Base-by-base conservation (phyloP, 2,888 invertebrate genomes). In the Spodoptera littoralis region DNA sequence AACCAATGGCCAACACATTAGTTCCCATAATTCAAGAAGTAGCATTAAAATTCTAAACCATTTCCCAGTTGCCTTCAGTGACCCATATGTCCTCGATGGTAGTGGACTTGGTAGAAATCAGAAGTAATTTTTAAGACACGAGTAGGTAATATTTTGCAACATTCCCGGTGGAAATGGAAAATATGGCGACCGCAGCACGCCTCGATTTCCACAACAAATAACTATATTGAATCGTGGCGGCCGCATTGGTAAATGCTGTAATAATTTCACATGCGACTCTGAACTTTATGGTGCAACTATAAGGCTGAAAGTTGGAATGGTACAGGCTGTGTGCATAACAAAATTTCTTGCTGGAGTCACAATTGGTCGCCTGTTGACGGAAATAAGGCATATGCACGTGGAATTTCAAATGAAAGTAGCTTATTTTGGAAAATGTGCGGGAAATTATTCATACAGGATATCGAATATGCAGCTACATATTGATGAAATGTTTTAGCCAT, bases 331-430 rank as follows among this genome's bases (percentile, higher is more conserved):
- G 57, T 74, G 63, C 63, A 73, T 66, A 79, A 74, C 72, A 74
- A 74, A 70, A 76, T 77, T 73, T 77, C 69, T 75, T 63, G 67
- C 71, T 62, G 44, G 69, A 65, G 58, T 64, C 70, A 62, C 74
- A 79, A 83, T 80, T 80, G 77, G 77, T 49, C 68, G 75, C 64
- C 69, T 81, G 84, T 79, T 79, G 84, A 78, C 81, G 85, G 84
- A 85, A 85, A 85, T 85, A 86, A 83, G 75, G 77, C 76, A 66
- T 79, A 72, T 82, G 75, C 83, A 77, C 76, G 73, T 80, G 74
- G 76, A 80, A 84, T 84, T 67, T 59, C 58, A 65, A 77, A 80
- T 81, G 63, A 62, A 72, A 69, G 66, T 71, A 69, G 74, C 70
- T 74, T 71, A 70, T 73, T 76, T 78, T 62, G 74, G 73, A 72